Base-by-base conservation (phyloP, 1,140 invertebrate genomes). In the Neoseiulus cucumeris region DNA sequence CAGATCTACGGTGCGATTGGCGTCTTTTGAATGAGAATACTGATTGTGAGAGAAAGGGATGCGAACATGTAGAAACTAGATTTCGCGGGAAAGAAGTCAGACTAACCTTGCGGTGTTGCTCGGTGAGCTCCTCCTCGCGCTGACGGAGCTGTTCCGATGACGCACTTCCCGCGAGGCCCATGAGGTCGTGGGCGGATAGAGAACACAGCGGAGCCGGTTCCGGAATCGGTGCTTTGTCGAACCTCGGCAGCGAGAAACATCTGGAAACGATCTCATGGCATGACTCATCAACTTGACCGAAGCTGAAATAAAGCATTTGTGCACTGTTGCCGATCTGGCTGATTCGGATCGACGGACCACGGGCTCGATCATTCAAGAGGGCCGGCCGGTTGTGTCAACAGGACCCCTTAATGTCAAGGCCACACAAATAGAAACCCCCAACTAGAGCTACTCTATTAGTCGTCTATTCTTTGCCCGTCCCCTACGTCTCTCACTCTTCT, bases 91-190 rank as follows among this genome's bases (percentile, higher is more conserved):
- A 47, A 6, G 45, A 22, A 28, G 17, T 28, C 25, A 69, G 22
- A 0, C 42, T 22, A 64, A 74, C 73, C 70, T 74, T 69, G 71
- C 66, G 72, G 70, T 69, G 75, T 72, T 44, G 74, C 33, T 76
- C 69, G 18, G 76, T 73, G 42, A 79, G 71, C 65, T 79, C 75
- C 66, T 77, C 72, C 67, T 78, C 74, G 65, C 76, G 74, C 9
- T 74, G 72, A 12, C 73, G 74, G 64, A 79, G 71, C 47, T 78
- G 76, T 64, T 75, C 74, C 25, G 25, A 29, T 14, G 51, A 59
- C 33, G 51, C 51, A 33, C 51, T 59, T 2, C 51, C 51, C 12
- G 22, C 51, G 51, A 59, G 51, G 12, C 51, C 51, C 51, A 59
- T 59, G 33, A 59, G 51, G 22, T 59, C 51, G 33, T 59, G 51